Evolutionary conservation across 2,113 vertebrate species (phyloP).

Genomic region (Aspidoscelis tigris): DNA sequence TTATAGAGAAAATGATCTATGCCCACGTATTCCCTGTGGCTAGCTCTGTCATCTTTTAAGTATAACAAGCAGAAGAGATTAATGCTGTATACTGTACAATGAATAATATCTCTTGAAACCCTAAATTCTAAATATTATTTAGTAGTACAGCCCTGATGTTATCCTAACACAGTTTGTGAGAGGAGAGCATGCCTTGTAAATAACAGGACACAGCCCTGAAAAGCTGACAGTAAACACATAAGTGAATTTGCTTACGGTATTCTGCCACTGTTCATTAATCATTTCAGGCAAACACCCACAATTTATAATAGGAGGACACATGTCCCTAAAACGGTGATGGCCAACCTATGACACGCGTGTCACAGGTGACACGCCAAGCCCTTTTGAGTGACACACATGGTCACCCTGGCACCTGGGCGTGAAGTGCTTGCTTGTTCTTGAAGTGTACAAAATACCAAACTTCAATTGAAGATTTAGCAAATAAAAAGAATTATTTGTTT

Average conservation of each 20-base stretch:
- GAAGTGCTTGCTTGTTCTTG: too few relatives aligned
- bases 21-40: neutral
- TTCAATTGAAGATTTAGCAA: too few relatives aligned
- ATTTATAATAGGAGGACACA: neutral
- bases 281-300: neutral
- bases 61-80: neutral
- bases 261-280: slow-evolving; percentile 20
- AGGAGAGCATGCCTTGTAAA: neutral
- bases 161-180: slow-evolving; percentile 8
- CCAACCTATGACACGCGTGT: too few relatives aligned
- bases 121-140: slow-evolving; percentile 15
- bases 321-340: neutral
- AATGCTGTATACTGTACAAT: slow-evolving; percentile 7
- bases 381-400: too few relatives aligned
- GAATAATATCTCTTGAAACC: neutral
- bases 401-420: too few relatives aligned
- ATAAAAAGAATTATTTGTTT: too few relatives aligned
- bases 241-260: slow-evolving; percentile 12
- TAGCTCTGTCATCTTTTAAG: neutral
- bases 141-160: neutral
- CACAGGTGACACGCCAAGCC: too few relatives aligned
- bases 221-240: slow-evolving; percentile 11
- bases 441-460: too few relatives aligned
- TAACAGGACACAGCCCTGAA: neutral
- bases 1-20: neutral